Evolutionary conservation across 2,888 invertebrate species (phyloP).

Genomic region (Melieria crassipennis): DNA sequence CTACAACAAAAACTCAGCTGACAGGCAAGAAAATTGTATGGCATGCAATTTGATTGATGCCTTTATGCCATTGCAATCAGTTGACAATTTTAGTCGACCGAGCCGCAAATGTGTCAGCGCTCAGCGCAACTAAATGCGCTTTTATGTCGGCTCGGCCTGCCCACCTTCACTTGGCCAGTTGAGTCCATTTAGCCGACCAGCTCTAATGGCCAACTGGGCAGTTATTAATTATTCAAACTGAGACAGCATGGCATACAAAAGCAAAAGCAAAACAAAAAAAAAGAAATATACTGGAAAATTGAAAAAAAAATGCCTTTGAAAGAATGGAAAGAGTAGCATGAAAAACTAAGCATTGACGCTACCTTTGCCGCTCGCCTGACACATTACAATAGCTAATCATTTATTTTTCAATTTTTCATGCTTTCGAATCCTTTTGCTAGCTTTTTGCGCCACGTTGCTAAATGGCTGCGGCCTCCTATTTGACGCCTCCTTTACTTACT

Average conservation of each 20-base stretch:
- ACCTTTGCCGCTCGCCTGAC: conserved; percentile 18
- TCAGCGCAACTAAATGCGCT: too few relatives aligned
- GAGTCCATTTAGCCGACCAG: background rate
- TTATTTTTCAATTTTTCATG: conserved; percentile 29
- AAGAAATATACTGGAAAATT: background rate
- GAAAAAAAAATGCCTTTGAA: background rate
- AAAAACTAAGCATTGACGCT: conserved; percentile 1
- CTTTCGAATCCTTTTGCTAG: conserved; percentile 9
- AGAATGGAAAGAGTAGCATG: background rate
- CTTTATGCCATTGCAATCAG: conserved; percentile 11
- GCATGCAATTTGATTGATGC: conserved; percentile 49
- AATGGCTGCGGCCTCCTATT: conserved; percentile 13
- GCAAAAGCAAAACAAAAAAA: background rate
- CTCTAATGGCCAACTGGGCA: background rate
- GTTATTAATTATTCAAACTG: conserved; percentile 35
- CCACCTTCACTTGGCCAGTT: background rate
- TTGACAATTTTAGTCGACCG: background rate
- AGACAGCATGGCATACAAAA: background rate
- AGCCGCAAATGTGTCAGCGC: too few relatives aligned
- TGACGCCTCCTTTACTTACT: conserved; percentile 3
- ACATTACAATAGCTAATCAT: conserved; percentile 21
- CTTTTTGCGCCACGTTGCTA: conserved; percentile 12
- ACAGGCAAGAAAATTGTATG: conserved; percentile 1
- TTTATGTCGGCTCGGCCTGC: too few relatives aligned
- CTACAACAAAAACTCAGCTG: conserved; percentile 7